phyloP scores from a whole-genome alignment of 2,888 invertebrate genomes.

The Xestia rhomboidea region DNA sequence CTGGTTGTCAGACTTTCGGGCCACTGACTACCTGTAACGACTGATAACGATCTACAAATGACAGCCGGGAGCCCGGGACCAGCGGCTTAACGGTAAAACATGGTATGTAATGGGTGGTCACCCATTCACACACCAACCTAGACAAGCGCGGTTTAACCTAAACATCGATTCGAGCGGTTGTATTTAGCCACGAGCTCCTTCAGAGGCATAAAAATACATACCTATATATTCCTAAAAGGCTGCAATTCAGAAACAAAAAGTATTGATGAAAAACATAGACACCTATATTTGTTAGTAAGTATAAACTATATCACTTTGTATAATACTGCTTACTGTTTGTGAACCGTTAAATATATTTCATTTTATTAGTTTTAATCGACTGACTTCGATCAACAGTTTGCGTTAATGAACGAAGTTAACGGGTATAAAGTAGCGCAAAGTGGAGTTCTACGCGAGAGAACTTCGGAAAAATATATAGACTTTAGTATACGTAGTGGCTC shows the following conservation, averaged over 20 bases:
- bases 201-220: neutral
- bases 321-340: conserved; percentile 15
- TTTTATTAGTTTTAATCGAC: conserved; percentile 54
- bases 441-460: conserved; percentile 18
- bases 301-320: neutral
- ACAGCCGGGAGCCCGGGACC: no score
- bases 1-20: no score
- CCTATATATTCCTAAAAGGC: neutral
- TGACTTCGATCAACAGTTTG: conserved; percentile 56
- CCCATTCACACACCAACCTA: no score
- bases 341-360: conserved; percentile 39
- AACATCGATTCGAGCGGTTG: no score
- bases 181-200: no score
- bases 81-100: no score
- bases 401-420: conserved; percentile 54
- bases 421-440: conserved; percentile 35
- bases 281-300: no score
- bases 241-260: neutral
- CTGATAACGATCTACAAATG: no score
- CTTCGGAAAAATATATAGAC: conserved; percentile 43
- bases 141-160: no score
- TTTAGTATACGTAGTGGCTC: conserved; percentile 9
- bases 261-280: neutral
- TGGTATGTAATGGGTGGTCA: no score
- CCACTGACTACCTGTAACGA: neutral